A percentile compares a stretch with the other conserved stretches of the same genome.
Conservation (phyloP, 2,113 vertebrate genomes). For the Notechis scutatus region DNA sequence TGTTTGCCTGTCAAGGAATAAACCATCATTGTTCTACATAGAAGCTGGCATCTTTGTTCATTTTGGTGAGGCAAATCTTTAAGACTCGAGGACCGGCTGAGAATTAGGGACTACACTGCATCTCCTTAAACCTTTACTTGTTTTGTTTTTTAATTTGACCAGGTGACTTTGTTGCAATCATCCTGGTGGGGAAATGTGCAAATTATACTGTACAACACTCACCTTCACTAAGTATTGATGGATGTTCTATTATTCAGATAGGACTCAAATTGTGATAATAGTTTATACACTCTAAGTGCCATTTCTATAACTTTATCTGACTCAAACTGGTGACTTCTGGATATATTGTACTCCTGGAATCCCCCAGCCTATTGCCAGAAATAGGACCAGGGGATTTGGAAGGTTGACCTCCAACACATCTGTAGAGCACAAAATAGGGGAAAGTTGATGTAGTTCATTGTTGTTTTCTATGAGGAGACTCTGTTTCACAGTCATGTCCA, state of each 20-base stretch:
- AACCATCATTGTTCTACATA: too few species aligned
- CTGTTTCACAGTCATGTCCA: neutral
- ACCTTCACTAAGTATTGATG: neutral
- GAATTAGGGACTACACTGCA: neutral
- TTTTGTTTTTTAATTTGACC: neutral
- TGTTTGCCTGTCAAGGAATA: too few species aligned
- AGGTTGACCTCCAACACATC: neutral
- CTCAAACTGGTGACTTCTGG: neutral
- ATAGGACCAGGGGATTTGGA: neutral
- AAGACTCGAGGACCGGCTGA: too few species aligned
- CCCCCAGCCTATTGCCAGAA: neutral
- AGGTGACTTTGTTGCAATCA: conserved; percentile 25
- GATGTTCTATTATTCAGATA: neutral
- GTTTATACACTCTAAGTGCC: neutral
- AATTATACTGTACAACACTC: neutral
- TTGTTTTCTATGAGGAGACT: neutral
- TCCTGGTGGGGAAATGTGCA: neutral
- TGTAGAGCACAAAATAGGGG: neutral
- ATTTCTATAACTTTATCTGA: neutral
- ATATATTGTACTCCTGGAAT: neutral
- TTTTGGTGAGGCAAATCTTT: too few species aligned
- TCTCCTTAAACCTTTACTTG: neutral
- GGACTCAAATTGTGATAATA: neutral
- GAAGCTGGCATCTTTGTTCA: too few species aligned
- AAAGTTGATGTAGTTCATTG: neutral